Evolutionary conservation across 2,797 vertebrate species (phyloP).

Genomic region (Trachurus trachurus): DNA sequence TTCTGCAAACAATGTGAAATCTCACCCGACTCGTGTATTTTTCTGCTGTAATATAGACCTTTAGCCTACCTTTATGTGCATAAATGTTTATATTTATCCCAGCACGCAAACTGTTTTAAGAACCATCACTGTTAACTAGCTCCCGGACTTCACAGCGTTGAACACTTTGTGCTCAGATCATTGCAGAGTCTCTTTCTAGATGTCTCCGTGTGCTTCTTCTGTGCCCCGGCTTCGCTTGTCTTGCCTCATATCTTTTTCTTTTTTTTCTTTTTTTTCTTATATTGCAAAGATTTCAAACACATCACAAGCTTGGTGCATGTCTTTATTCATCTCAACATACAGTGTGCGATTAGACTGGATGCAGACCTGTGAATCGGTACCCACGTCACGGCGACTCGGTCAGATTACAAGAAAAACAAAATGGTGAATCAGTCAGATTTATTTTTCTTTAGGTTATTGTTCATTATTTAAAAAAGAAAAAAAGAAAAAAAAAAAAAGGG

Average conservation of each 20-base stretch:
- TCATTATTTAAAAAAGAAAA: neutral
- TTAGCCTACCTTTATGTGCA: constrained; percentile 61
- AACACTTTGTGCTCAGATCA: constrained; percentile 43
- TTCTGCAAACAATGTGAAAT: constrained; percentile 74
- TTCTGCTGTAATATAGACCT: constrained; percentile 77
- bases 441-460: neutral
- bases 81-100: constrained; percentile 75
- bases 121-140: constrained; percentile 54
- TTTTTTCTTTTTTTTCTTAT: constrained; percentile 1
- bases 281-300: neutral
- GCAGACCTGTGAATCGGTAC: constrained; percentile 9
- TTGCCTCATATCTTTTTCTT: constrained; percentile 13
- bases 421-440: neutral
- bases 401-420: neutral
- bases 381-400: neutral
- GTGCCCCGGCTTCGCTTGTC: constrained; percentile 17
- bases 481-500: neutral
- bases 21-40: constrained; percentile 56
- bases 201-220: constrained; percentile 14
- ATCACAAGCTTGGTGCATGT: constrained; percentile 28
- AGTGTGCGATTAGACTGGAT: constrained; percentile 13
- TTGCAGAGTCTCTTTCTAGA: constrained; percentile 6
- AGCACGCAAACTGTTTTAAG: constrained; percentile 49
- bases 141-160: constrained; percentile 37
- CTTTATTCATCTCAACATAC: constrained; percentile 19